Conservation (phyloP, 53 echinoderm and acorn worm genomes). For the Apostichopus leukothele region DNA sequence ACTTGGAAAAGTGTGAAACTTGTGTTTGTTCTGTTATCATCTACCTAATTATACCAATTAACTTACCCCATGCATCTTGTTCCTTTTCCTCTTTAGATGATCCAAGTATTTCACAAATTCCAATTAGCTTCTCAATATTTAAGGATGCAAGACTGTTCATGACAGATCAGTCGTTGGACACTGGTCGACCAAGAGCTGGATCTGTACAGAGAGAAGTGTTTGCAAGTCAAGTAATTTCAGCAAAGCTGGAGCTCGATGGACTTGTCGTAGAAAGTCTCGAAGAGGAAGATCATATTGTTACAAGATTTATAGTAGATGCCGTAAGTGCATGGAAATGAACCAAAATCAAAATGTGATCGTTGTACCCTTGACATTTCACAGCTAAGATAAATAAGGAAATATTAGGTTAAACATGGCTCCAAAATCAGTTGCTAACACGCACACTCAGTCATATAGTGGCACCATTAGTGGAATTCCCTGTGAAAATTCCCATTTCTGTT, state of each 20-base stretch:
- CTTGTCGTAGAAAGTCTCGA: not conserved
- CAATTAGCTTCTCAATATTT: slow-evolving; percentile 25
- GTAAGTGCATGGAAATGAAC: not conserved
- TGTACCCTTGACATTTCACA: no score
- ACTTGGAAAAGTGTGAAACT: no score
- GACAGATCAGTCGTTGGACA: not conserved
- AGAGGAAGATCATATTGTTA: not conserved
- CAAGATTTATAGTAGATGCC: not conserved
- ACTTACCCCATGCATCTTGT: no score
- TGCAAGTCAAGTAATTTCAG: slow-evolving; percentile 20
- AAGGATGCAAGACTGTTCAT: not conserved
- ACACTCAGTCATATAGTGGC: no score
- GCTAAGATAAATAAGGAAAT: no score
- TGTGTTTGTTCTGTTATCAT: no score
- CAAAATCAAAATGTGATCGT: no score
- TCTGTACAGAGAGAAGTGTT: not conserved
- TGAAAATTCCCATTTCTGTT: no score
- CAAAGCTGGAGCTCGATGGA: slow-evolving; percentile 5
- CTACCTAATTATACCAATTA: no score
- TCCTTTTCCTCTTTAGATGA: not conserved
- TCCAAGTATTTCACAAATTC: not conserved
- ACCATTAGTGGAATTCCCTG: no score
- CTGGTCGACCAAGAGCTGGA: not conserved
- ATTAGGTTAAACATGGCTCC: no score
- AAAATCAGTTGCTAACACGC: no score